Base-by-base conservation (phyloP, 2,797 vertebrate genomes). In the Aselliscus stoliczkanus region DNA sequence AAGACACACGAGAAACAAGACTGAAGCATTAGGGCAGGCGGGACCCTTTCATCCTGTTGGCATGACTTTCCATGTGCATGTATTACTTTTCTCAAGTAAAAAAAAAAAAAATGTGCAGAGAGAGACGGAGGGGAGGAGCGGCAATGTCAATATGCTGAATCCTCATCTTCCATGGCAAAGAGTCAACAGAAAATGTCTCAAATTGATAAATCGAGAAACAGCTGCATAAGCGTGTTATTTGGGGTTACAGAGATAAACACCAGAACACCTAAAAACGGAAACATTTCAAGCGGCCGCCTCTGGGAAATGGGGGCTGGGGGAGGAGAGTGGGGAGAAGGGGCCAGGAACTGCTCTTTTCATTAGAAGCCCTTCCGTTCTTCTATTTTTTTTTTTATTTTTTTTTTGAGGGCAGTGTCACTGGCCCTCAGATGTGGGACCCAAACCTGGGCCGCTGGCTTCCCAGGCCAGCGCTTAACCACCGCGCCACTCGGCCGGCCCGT, bases 171-270 rank as follows among this genome's bases (percentile, higher is more conserved):
- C 14, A 6, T 31, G 70, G 81, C 81, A 77, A 65, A 37, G 21
- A 88, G 73, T 94, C 97, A 58, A 95, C 39, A 96, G 90, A 79
- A 92, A 94, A 92, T 60, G 94, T 89, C 95, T 96, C 76, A 52
- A 89, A 69, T 23, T 96, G 96, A 97, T 65, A 95, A 95, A 89
- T 95, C 92, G 75, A 93, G 88, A 90, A 96, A 94, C 21, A 83
- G 94, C 96, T n/a, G n/a, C 81, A 39, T 80, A 83, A 76, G 96
- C 95, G 91, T 88, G 95, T 93, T 83, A 83, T 83, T 83, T 94
- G 54, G 73, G 67, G 69, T 92, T 84, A 88, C 29, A 79, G 88
- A 97, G 94, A 92, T 65, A 90, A 97, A 96, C 52, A 93, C 39
- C 67, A 81, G 31, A 76, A 93, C 70, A 62, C 52, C 94, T 95